Evolutionary conservation across 1,140 invertebrate species (phyloP).

Genomic region (Telenomus remus): DNA sequence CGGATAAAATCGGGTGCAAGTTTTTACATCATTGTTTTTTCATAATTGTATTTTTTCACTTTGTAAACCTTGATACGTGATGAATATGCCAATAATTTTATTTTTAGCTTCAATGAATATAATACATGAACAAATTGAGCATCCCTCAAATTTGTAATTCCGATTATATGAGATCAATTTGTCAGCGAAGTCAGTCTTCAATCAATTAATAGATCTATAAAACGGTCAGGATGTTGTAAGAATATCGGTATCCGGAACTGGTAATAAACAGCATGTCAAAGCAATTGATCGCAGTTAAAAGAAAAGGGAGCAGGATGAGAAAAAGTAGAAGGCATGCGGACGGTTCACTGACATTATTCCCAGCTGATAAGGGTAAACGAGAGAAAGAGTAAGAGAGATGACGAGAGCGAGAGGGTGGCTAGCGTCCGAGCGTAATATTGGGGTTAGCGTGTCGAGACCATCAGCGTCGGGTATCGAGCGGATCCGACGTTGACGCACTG

Average conservation of each 20-base stretch:
- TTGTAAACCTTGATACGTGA: too few species aligned
- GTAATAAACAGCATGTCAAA: conserved; percentile 24
- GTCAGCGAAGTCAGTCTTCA: background rate
- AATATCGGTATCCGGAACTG: conserved; percentile 10
- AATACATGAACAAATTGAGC: too few species aligned
- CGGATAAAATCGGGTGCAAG: too few species aligned
- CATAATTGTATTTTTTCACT: too few species aligned
- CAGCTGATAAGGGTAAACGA: conserved; percentile 48
- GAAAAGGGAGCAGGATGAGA: conserved; percentile 22
- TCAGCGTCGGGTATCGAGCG: conserved; percentile 52
- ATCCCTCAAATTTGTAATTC: too few species aligned
- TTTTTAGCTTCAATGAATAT: too few species aligned
- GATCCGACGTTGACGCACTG: conserved; percentile 46
- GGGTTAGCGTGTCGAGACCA: conserved; percentile 69
- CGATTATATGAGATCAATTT: background rate
- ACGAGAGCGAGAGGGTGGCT: conserved; percentile 35
- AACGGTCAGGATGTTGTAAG: conserved; percentile 13
- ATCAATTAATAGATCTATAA: background rate
- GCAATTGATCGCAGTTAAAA: conserved; percentile 36
- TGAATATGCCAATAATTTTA: too few species aligned
- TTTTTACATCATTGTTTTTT: too few species aligned
- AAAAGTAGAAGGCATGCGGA: conserved; percentile 18
- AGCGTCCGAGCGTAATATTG: conserved; percentile 59
- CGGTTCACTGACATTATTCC: conserved; percentile 58
- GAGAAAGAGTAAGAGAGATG: conserved; percentile 1